phyloP scores from a whole-genome alignment of 2,888 invertebrate genomes.

The Philonicus albiceps region DNA sequence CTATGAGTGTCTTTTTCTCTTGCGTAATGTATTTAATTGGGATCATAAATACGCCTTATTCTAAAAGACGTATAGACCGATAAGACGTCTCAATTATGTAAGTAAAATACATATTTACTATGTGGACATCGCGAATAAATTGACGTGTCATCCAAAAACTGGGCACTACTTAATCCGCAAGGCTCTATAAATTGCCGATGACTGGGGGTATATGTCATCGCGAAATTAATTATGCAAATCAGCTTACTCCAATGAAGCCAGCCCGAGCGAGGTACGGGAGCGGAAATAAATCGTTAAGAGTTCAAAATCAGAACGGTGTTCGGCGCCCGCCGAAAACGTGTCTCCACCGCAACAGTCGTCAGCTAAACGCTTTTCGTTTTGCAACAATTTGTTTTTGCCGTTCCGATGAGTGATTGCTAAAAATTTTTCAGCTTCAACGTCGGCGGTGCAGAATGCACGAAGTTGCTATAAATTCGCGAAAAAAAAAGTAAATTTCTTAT shows the following conservation, averaged over 20 bases:
- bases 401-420: background rate
- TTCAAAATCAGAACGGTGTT: background rate
- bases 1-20: background rate
- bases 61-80: background rate
- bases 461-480: background rate
- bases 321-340: background rate
- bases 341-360: background rate
- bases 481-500: no score
- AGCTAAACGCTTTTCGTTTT: background rate
- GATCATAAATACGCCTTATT: background rate
- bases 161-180: background rate
- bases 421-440: background rate
- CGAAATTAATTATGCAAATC: constrained; percentile 18
- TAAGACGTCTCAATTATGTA: background rate
- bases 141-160: background rate
- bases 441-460: background rate
- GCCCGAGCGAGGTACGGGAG: background rate
- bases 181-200: background rate
- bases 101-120: background rate
- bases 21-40: background rate
- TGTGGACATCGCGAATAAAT: background rate
- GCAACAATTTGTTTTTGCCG: background rate
- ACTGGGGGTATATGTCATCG: constrained; percentile 1
- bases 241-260: background rate
- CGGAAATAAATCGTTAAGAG: background rate